Evolutionary conservation across 2,113 vertebrate genomes (phyloP).

Genomic region (Euleptes europaea): DNA sequence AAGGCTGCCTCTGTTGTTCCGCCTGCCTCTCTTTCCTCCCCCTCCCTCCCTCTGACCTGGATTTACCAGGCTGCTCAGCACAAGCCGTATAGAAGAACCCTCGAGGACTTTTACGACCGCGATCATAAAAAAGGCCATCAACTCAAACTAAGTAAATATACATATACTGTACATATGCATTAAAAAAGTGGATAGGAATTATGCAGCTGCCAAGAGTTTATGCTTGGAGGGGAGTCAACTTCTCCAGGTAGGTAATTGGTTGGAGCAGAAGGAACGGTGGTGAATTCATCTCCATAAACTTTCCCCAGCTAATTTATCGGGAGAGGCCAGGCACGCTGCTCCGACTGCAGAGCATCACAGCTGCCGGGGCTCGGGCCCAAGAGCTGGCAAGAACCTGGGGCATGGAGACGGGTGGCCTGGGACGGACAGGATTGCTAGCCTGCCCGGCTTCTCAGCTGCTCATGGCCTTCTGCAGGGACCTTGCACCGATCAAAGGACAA

Average conservation of each 20-base stretch:
- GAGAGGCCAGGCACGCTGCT: neutral
- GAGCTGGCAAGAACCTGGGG: neutral
- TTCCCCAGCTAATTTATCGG: constrained; percentile 4
- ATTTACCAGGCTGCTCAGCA: neutral
- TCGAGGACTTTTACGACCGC: constrained; percentile 9
- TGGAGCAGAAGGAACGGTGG: constrained; percentile 18
- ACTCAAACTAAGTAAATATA: constrained; percentile 33
- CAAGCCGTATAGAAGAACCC: neutral
- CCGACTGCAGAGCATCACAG: neutral
- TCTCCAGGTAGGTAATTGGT: constrained; percentile 28
- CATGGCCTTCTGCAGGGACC: neutral
- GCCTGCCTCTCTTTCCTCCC: neutral
- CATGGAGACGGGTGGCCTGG: neutral
- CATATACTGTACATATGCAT: constrained; percentile 35
- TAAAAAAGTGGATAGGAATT: constrained; percentile 20
- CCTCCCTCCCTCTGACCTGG: neutral
- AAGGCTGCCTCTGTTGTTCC: neutral
- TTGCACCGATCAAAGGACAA: neutral
- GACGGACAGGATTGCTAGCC: no score
- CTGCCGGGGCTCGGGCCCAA: neutral
- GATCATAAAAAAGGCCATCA: constrained; percentile 33
- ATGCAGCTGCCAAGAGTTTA: constrained; percentile 33
- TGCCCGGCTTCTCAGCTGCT: neutral
- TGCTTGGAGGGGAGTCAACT: constrained; percentile 8
- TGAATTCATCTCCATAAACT: constrained; percentile 32